Evolutionary conservation across 2,113 vertebrate species (phyloP).

Genomic region (Centropristis striata): DNA sequence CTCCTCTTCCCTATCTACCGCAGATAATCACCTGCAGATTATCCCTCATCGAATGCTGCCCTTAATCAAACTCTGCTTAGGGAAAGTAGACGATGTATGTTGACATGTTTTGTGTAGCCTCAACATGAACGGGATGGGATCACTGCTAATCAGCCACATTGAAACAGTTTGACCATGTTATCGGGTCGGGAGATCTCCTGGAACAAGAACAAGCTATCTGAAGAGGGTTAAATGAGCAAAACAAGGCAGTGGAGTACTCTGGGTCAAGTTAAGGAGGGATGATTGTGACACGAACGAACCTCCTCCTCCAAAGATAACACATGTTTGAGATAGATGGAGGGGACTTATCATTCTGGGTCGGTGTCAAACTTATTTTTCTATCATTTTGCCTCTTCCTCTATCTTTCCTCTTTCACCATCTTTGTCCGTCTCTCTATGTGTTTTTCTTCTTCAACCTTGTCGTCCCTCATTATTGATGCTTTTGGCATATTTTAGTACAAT

Average conservation of each 20-base stretch:
- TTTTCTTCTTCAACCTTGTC: neutral
- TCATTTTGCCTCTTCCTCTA: neutral
- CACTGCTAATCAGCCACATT: slow-evolving; percentile 41
- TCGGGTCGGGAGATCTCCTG: slow-evolving; percentile 3
- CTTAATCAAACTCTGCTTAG: slow-evolving; percentile 74
- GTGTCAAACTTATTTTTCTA: neutral
- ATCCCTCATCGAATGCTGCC: slow-evolving; percentile 62
- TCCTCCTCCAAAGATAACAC: slow-evolving; percentile 24
- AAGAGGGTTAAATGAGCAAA: slow-evolving; percentile 31
- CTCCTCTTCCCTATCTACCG: slow-evolving; percentile 46
- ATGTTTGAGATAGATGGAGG: slow-evolving; percentile 10
- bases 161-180: slow-evolving; percentile 20
- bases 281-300: slow-evolving; percentile 9
- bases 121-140: slow-evolving; percentile 37
- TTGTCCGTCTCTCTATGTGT: neutral
- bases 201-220: slow-evolving; percentile 33
- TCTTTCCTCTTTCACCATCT: neutral
- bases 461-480: neutral
- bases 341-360: neutral
- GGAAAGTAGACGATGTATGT: slow-evolving; percentile 63
- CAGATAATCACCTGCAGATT: slow-evolving; percentile 79
- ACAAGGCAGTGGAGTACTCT: slow-evolving; percentile 4
- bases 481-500: neutral
- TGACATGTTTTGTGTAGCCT: slow-evolving; percentile 55
- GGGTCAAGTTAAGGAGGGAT: slow-evolving; percentile 33